These are phyloP conservation scores for Entomobrya multifasciata DNA, from an alignment of 2,888 invertebrate genomes.

Conservation along the genomic window DNA sequence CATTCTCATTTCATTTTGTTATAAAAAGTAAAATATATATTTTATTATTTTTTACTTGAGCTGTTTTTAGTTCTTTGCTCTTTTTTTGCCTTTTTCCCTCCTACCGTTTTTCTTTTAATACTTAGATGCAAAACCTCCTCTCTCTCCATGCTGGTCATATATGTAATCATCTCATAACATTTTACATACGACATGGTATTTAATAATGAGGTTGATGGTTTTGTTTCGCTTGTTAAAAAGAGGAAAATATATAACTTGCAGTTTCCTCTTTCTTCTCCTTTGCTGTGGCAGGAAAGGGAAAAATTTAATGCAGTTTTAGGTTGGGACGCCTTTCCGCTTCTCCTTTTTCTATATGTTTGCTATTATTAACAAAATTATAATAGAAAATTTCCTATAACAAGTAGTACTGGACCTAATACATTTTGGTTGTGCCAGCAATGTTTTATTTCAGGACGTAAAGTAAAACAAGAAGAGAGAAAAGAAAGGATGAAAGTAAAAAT, in stretches of 20 bases:
- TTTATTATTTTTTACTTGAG: slow-evolving; percentile 50
- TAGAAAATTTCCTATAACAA: too few species aligned
- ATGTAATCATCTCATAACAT: background rate
- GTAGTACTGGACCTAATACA: too few species aligned
- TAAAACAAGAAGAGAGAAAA: background rate
- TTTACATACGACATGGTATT: background rate
- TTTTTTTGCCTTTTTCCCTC: slow-evolving; percentile 55
- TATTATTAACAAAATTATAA: too few species aligned
- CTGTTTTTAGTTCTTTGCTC: slow-evolving; percentile 66
- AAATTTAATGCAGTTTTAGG: too few species aligned
- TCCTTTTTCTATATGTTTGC: background rate
- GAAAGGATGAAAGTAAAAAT: background rate
- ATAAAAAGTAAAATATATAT: background rate
- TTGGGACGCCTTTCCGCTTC: background rate
- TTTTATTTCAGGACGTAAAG: background rate
- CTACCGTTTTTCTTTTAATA: background rate
- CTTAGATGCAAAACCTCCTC: too few species aligned
- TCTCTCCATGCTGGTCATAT: background rate
- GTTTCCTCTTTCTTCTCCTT: background rate
- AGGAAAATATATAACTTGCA: background rate
- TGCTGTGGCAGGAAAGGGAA: background rate
- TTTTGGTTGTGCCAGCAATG: background rate
- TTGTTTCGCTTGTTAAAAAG: background rate
- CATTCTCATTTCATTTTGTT: background rate
- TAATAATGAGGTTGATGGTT: background rate